Evolutionary conservation across 2,797 vertebrate species (phyloP), one percentile per base, ranked within the genome.

Genomic region (Hozukius guyotensis): DNA sequence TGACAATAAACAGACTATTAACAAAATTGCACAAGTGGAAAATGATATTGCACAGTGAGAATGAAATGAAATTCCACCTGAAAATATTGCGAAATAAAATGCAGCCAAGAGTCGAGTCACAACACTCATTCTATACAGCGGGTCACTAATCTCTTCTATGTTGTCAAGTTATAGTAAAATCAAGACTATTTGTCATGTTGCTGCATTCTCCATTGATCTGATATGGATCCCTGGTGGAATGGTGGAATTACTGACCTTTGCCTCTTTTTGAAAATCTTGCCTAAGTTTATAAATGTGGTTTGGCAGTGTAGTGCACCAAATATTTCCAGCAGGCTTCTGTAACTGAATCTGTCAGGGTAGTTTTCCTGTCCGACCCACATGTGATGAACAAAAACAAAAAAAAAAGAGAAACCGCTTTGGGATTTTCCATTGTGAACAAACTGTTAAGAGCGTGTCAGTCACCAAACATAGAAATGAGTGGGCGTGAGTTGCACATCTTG

Each of bases 341-440:
- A 34, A 72, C 68, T 32, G 34, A 62, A 71, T 52, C 29, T 72
- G 11, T 59, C 24, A 1, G 12, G 2, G 3, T 14, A 5, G 25
- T 49, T 89, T 62, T 87, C 52, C 63, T 69, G 34, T 81, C 42
- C 18, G 4, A 29, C 61, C 12, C n/a, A 29, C 62, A 61, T 38
- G 34, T 49, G 49, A 79, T 62, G 24, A 53, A 34, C 1, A 49
- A 24, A 73, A 62, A 52, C 0, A 57, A 38, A 2, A 73, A 53
- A 36, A 27, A 60, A 13, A 25, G 12, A 52, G 4, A 32, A 42
- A 71, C 7, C 1, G 11, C 22, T 27, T 13, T 57, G 78, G 71
- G 70, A 74, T 85, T 83, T 89, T 87, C 81, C 79, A 80, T 29
- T 79, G 53, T 82, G 66, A 63, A n/a, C 24, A 64, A 62, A 83